Percentiles rank a stretch among this genome's conserved stretches.
Conservation (phyloP, 2,888 invertebrate species). For the Rhamnusium bicolor region DNA sequence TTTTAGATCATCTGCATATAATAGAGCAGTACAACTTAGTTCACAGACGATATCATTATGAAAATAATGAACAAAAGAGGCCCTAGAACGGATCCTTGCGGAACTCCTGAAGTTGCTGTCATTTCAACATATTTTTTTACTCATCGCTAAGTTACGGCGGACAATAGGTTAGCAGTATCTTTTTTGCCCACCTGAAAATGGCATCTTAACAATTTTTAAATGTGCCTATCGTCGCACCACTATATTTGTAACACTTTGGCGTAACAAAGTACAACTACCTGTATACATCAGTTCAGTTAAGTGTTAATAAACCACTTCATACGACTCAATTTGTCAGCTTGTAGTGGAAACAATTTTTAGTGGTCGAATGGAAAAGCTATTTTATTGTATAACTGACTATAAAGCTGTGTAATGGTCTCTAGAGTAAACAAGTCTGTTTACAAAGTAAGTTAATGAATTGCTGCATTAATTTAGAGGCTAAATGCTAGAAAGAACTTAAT, state of each 20-base stretch:
- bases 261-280: neutral
- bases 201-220: no score
- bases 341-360: constrained; percentile 32
- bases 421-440: constrained; percentile 30
- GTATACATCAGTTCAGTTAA: constrained; percentile 21
- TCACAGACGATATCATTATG: no score
- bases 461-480: constrained; percentile 17
- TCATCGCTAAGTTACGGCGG: no score
- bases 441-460: constrained; percentile 29
- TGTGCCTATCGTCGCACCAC: no score
- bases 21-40: no score
- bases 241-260: neutral
- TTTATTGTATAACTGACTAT: constrained; percentile 28
- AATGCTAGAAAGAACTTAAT: constrained; percentile 4
- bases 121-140: no score
- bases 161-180: no score
- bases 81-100: no score
- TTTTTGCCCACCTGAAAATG: no score
- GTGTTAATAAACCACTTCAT: constrained; percentile 32
- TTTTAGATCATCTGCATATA: no score
- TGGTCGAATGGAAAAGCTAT: constrained; percentile 31
- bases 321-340: constrained; percentile 22
- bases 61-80: no score
- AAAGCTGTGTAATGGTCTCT: constrained; percentile 29
- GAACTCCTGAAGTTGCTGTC: no score